phyloP scores from a whole-genome alignment of 2,888 invertebrate species.

The Amphipyra berbera region DNA sequence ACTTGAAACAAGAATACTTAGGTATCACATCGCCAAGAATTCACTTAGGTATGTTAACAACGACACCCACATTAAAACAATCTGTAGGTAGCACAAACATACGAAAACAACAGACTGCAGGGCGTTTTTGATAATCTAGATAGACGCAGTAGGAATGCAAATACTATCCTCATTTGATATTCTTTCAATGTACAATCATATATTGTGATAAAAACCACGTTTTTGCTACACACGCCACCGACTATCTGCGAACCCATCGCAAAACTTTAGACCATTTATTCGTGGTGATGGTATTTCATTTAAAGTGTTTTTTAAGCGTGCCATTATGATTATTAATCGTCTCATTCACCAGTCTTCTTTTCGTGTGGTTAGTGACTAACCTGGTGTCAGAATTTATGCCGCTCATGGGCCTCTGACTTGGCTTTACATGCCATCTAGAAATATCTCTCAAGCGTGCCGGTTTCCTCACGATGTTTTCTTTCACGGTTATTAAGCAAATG shows the following conservation, averaged over 20 bases:
- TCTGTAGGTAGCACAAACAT: no score
- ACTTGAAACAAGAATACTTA: no score
- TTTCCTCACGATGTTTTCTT: no score
- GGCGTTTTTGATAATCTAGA: slow-evolving; percentile 54
- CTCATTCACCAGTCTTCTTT: background rate
- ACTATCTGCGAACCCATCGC: slow-evolving; percentile 35
- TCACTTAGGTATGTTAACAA: no score
- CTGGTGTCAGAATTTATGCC: no score
- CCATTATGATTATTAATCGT: slow-evolving; percentile 4
- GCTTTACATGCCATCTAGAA: no score
- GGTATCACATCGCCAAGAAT: no score
- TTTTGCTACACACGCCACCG: slow-evolving; percentile 31
- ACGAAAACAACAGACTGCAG: slow-evolving; percentile 36
- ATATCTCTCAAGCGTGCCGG: no score
- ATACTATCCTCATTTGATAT: slow-evolving; percentile 47
- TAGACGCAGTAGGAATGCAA: slow-evolving; percentile 48
- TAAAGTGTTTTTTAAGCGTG: slow-evolving; percentile 2
- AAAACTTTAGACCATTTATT: slow-evolving; percentile 23
- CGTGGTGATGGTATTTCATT: slow-evolving; percentile 9
- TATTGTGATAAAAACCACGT: slow-evolving; percentile 48
- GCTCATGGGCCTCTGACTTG: no score
- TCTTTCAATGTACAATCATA: slow-evolving; percentile 45
- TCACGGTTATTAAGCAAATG: no score
- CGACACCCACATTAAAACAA: no score
- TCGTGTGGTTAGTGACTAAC: no score